These are phyloP conservation scores for Drosophila anomalata DNA, from an alignment of 2,888 invertebrate species.

Conservation along the genomic window DNA sequence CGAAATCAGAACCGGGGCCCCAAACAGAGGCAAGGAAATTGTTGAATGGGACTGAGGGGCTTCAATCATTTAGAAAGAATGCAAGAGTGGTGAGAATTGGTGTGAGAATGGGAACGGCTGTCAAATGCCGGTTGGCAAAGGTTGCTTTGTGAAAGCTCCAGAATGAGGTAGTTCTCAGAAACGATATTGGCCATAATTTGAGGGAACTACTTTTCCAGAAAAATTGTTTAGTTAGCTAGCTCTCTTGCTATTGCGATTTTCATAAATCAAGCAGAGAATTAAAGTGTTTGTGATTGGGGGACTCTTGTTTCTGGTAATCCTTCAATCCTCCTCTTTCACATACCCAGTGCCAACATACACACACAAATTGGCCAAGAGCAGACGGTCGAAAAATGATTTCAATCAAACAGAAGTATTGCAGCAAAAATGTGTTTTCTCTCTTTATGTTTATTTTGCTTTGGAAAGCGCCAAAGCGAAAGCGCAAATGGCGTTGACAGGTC, in stretches of 20 bases:
- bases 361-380: not conserved
- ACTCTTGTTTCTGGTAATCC: not conserved
- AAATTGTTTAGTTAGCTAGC: not conserved
- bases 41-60: not conserved
- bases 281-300: not conserved
- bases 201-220: too few species aligned
- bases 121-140: conserved; percentile 14
- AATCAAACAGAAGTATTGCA: conserved; percentile 43
- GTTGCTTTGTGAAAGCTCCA: conserved; percentile 5
- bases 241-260: not conserved
- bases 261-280: not conserved
- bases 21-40: conserved; percentile 2
- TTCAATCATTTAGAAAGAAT: conserved; percentile 15
- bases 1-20: conserved; percentile 23
- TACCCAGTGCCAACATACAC: not conserved
- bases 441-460: conserved; percentile 41
- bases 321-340: not conserved
- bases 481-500: conserved; percentile 68
- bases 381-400: conserved; percentile 53
- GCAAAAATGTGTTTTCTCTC: conserved; percentile 7
- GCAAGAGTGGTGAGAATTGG: conserved; percentile 9
- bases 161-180: not conserved
- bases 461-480: conserved; percentile 44
- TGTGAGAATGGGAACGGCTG: conserved; percentile 28
- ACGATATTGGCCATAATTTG: not conserved